These are phyloP conservation scores for Drosophila burlai DNA, from an alignment of 1,140 invertebrate species.

Conservation along the genomic window DNA sequence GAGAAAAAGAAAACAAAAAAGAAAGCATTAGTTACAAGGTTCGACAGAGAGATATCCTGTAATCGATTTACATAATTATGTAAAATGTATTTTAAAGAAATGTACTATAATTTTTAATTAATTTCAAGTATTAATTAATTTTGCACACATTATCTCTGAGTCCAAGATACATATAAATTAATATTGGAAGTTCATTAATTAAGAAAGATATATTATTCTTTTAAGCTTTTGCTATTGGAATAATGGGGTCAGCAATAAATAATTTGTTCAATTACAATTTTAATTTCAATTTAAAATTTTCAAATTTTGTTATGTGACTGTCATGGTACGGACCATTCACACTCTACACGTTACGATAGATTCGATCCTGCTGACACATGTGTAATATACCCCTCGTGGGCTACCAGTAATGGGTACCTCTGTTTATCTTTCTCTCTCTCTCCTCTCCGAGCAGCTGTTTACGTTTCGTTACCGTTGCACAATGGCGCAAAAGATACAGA, in stretches of 20 bases:
- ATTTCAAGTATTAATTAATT: background rate
- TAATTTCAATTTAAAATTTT: too few species aligned
- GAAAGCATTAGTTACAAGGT: background rate
- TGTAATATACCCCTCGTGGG: background rate
- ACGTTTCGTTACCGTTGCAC: slow-evolving; percentile 6
- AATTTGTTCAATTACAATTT: too few species aligned
- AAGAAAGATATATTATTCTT: too few species aligned
- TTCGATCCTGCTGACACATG: background rate
- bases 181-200: too few species aligned
- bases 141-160: too few species aligned
- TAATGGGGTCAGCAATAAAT: too few species aligned
- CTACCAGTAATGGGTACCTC: background rate
- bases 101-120: background rate
- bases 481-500: too few species aligned
- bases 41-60: background rate
- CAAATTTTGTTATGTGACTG: too few species aligned
- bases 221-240: too few species aligned
- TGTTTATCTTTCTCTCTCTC: background rate
- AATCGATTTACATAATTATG: background rate
- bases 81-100: too few species aligned
- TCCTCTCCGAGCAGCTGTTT: slow-evolving; percentile 18
- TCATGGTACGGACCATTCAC: too few species aligned
- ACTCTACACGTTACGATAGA: too few species aligned
- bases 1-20: background rate
- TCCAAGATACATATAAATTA: background rate